phyloP scores from a whole-genome alignment of 2,888 invertebrate species.

The Epinotia bilunana region DNA sequence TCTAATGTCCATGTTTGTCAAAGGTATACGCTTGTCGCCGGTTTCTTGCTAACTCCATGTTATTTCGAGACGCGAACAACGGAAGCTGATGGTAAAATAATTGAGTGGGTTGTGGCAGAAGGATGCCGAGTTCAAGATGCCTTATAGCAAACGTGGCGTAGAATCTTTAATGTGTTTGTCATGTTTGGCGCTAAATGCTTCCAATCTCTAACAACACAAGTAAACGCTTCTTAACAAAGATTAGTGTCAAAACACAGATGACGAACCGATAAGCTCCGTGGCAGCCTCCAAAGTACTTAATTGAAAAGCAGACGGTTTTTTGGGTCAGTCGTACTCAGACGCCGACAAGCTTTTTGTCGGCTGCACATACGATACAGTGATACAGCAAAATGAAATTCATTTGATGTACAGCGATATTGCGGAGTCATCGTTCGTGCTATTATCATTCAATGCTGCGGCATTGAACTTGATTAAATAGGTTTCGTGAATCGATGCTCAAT shows the following conservation, averaged over 20 bases:
- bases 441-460: conserved; percentile 57
- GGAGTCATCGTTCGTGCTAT: conserved; percentile 64
- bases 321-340: conserved; percentile 60
- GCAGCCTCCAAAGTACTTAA: conserved; percentile 45
- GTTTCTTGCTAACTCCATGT: conserved; percentile 39
- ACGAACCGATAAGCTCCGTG: conserved; percentile 45
- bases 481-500: conserved; percentile 13
- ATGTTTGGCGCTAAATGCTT: conserved; percentile 32
- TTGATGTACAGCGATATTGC: conserved; percentile 52
- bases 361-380: conserved; percentile 59
- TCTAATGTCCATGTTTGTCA: conserved; percentile 59
- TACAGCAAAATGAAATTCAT: conserved; percentile 57
- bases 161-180: conserved; percentile 27
- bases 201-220: conserved; percentile 25
- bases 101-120: conserved; percentile 24
- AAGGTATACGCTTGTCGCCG: conserved; percentile 47
- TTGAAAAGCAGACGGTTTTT: conserved; percentile 48
- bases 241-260: conserved; percentile 40
- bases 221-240: conserved; percentile 32
- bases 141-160: not conserved
- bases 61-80: conserved; percentile 34
- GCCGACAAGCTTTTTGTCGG: conserved; percentile 52
- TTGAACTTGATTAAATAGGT: conserved; percentile 61
- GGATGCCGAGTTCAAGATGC: conserved; percentile 15
- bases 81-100: conserved; percentile 43